phyloP scores from a whole-genome alignment of 2,888 invertebrate species.

The Lypha dubia region DNA sequence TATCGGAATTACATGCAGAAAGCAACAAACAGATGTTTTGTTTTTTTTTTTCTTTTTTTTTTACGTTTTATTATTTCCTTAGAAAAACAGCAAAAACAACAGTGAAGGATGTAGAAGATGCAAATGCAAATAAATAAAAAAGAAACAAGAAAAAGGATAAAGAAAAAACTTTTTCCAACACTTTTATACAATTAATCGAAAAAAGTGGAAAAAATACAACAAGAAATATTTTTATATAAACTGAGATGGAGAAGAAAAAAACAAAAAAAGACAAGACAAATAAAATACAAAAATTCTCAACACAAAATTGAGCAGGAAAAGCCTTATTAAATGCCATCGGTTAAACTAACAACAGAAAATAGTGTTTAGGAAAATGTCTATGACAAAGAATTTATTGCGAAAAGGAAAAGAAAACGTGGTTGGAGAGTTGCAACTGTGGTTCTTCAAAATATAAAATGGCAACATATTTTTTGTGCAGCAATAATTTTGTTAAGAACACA shows the following conservation, averaged over 20 bases:
- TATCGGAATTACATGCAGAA: constrained; percentile 44
- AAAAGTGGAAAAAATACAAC: not conserved
- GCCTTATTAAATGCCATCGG: constrained; percentile 55
- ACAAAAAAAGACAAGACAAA: too few species aligned
- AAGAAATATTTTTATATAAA: constrained; percentile 5
- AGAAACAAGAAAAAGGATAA: constrained; percentile 1
- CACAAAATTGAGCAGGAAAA: constrained; percentile 46
- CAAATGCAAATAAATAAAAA: not conserved
- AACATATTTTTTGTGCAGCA: not conserved
- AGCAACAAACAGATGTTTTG: constrained; percentile 14
- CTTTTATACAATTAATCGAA: constrained; percentile 39
- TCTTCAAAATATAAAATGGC: not conserved
- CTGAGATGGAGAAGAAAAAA: not conserved
- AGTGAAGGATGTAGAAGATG: not conserved
- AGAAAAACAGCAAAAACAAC: constrained; percentile 1
- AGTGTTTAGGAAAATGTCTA: constrained; percentile 29
- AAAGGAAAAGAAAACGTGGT: constrained; percentile 28
- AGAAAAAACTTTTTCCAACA: constrained; percentile 22
- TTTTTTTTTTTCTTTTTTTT: not conserved
- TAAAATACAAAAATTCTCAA: constrained; percentile 12
- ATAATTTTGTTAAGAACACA: not conserved
- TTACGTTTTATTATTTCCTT: not conserved
- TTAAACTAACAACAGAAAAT: constrained; percentile 31
- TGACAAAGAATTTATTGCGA: constrained; percentile 48
- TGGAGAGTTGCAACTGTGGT: constrained; percentile 51